Evolutionary conservation across 2,113 vertebrate species (phyloP).

Genomic region (Ammodytes dubius): DNA sequence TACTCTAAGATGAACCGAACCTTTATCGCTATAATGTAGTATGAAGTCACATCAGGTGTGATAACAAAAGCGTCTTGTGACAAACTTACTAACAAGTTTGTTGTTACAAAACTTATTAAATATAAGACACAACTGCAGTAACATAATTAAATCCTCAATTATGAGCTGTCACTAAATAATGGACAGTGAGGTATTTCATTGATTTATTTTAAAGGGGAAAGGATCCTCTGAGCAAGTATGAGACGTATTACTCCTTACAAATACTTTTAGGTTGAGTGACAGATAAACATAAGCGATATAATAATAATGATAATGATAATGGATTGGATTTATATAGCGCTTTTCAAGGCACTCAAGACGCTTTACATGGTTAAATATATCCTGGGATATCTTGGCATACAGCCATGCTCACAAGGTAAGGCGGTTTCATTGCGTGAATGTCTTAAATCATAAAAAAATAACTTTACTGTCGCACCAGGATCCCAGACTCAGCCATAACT

Average conservation of each 20-base stretch:
- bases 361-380: too few relatives aligned
- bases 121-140: slow-evolving; percentile 16
- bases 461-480: slow-evolving; percentile 19
- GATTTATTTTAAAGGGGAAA: slow-evolving; percentile 27
- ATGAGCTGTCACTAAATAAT: slow-evolving; percentile 44
- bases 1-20: neutral
- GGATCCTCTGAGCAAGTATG: slow-evolving; percentile 8
- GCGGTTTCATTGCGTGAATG: slow-evolving; percentile 27
- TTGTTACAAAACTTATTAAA: slow-evolving; percentile 2
- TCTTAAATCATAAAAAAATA: slow-evolving; percentile 43
- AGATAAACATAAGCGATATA: slow-evolving; percentile 33
- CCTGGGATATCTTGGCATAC: too few relatives aligned
- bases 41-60: slow-evolving; percentile 4
- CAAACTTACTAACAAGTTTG: neutral
- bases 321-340: too few relatives aligned
- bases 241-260: slow-evolving; percentile 29
- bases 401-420: too few relatives aligned
- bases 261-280: slow-evolving; percentile 15
- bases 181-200: slow-evolving; percentile 5
- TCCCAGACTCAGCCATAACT: slow-evolving; percentile 26
- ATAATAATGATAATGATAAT: too few relatives aligned
- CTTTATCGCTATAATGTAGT: neutral
- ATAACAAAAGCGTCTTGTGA: neutral
- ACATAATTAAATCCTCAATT: slow-evolving; percentile 42
- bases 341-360: neutral